These are phyloP conservation scores for Bryconaethiops microstoma DNA, from an alignment of 2,797 vertebrate genomes.

Conservation along the genomic window DNA sequence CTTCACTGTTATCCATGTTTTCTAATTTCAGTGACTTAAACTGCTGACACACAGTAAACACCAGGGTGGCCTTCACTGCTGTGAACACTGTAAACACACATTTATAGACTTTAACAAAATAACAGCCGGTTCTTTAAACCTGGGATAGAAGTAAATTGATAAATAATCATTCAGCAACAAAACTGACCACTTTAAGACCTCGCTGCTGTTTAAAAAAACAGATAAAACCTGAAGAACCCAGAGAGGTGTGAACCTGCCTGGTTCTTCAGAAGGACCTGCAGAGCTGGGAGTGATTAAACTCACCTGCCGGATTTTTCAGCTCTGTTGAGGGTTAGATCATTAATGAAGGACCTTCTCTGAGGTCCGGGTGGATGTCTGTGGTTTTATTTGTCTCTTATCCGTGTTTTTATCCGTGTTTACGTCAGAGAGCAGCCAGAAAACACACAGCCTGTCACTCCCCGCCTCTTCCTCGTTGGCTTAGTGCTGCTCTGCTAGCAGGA, in stretches of 20 bases:
- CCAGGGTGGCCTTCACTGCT: neutral
- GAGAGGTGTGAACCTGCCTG: no score
- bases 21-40: no score
- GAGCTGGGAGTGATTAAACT: neutral
- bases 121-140: neutral
- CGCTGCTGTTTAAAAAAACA: no score
- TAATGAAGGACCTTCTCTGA: neutral
- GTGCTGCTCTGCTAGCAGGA: no score
- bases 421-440: neutral
- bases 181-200: no score
- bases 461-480: neutral
- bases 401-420: conserved; percentile 20
- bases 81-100: neutral
- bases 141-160: no score
- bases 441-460: neutral
- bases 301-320: neutral
- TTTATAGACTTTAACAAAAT: neutral
- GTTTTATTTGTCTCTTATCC: no score
- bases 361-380: conserved; percentile 16
- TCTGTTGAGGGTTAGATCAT: neutral
- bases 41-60: neutral
- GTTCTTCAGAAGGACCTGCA: no score
- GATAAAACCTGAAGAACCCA: no score
- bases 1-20: neutral
- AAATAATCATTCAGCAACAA: no score